Conservation (phyloP, 2,113 vertebrate species). For the Anser cygnoides region DNA sequence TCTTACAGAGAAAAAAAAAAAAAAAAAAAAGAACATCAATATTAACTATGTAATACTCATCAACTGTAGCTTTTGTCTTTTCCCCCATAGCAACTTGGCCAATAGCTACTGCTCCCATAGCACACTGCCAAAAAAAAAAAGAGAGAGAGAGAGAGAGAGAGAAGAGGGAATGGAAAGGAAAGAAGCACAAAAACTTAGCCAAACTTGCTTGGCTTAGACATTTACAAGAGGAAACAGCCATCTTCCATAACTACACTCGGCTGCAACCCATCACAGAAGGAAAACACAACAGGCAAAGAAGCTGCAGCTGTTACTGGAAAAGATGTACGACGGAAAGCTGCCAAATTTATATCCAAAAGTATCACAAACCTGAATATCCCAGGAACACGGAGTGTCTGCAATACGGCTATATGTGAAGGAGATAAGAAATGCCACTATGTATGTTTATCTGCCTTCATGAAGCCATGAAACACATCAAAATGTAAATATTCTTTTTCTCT, state of each 20-base stretch:
- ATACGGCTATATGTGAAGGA: not conserved
- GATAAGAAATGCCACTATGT: not conserved
- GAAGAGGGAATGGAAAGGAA: not conserved
- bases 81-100: not conserved
- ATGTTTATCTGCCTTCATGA: not conserved
- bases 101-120: not conserved
- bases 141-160: not conserved
- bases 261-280: slow-evolving; percentile 64
- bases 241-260: slow-evolving; percentile 43
- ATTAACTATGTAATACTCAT: not conserved
- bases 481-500: not conserved
- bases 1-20: not conserved
- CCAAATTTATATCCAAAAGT: slow-evolving; percentile 61
- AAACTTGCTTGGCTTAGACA: slow-evolving; percentile 49
- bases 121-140: not conserved
- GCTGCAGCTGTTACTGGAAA: slow-evolving; percentile 61
- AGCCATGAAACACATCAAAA: not conserved
- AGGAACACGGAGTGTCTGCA: slow-evolving; percentile 29
- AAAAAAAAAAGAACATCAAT: too few relatives aligned
- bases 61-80: not conserved
- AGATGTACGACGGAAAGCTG: slow-evolving; percentile 14
- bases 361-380: slow-evolving; percentile 58
- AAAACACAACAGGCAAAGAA: slow-evolving; percentile 66
- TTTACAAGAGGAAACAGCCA: not conserved
- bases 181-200: slow-evolving; percentile 26